Evolutionary conservation across 2,113 vertebrate genomes (phyloP).

Genomic region (Crotalus helleri): DNA sequence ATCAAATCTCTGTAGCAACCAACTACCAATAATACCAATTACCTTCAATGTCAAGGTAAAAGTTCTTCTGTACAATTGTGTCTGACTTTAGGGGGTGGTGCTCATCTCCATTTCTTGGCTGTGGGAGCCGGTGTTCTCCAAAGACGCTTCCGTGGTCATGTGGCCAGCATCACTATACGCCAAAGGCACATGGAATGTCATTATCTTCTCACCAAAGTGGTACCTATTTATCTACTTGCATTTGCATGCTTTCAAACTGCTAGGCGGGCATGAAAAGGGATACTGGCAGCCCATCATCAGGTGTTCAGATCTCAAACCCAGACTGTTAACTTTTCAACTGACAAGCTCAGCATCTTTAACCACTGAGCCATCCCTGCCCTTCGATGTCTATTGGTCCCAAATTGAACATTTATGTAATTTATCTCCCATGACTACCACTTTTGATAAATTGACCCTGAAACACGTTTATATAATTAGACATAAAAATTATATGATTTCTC

Average conservation of each 20-base stretch:
- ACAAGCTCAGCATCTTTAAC: not conserved
- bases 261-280: not conserved
- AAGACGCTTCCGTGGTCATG: not conserved
- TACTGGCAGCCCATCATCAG: not conserved
- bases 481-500: not conserved
- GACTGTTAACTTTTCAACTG: not conserved
- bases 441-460: not conserved
- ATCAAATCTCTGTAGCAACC: not conserved
- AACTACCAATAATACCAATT: not conserved
- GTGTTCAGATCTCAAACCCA: not conserved
- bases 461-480: not conserved
- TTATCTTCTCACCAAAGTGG: not conserved
- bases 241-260: not conserved
- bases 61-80: not conserved
- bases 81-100: not conserved
- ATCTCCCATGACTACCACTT: not conserved
- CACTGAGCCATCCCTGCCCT: not conserved
- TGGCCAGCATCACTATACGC: not conserved
- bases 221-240: not conserved
- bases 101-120: not conserved
- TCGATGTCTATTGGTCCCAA: not conserved
- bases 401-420: not conserved
- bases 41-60: not conserved
- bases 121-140: not conserved
- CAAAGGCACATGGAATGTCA: accelerated